Percentiles rank a stretch among this genome's conserved stretches.
Conservation (phyloP, 2,888 invertebrate species). For the Tenthredo amoena region DNA sequence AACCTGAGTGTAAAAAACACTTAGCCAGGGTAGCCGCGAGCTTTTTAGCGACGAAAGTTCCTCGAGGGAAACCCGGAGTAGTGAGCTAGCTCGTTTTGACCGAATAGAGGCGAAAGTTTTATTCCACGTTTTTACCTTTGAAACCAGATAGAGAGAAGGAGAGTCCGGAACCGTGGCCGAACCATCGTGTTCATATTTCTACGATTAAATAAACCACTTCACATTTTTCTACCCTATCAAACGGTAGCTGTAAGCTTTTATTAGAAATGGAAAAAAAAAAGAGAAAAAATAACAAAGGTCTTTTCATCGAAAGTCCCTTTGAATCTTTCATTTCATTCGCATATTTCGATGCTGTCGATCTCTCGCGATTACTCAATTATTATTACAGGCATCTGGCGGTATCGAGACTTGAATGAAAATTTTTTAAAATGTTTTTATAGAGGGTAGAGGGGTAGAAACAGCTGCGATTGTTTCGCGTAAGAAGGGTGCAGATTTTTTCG, state of each 20-base stretch:
- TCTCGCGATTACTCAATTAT: neutral
- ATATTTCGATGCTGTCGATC: neutral
- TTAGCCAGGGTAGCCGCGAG: neutral
- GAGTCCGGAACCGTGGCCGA: neutral
- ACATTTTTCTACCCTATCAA: neutral
- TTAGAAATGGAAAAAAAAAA: neutral
- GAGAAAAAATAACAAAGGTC: neutral
- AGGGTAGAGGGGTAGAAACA: neutral
- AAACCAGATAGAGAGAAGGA: neutral
- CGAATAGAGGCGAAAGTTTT: constrained; percentile 32
- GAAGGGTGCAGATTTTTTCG: neutral
- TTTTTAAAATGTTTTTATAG: neutral
- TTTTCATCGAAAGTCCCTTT: neutral
- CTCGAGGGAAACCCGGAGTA: neutral
- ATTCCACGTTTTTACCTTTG: constrained; percentile 28
- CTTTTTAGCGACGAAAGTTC: constrained; percentile 17
- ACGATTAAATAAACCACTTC: constrained; percentile 23
- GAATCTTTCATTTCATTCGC: neutral
- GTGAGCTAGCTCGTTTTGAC: neutral
- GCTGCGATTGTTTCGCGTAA: neutral
- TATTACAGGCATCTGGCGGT: neutral
- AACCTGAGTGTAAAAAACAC: constrained; percentile 27
- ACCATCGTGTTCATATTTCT: constrained; percentile 1
- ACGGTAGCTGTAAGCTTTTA: neutral
- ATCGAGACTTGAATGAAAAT: neutral